These are phyloP conservation scores for Chironomus riparius DNA, from an alignment of 2,888 invertebrate species.

Conservation along the genomic window DNA sequence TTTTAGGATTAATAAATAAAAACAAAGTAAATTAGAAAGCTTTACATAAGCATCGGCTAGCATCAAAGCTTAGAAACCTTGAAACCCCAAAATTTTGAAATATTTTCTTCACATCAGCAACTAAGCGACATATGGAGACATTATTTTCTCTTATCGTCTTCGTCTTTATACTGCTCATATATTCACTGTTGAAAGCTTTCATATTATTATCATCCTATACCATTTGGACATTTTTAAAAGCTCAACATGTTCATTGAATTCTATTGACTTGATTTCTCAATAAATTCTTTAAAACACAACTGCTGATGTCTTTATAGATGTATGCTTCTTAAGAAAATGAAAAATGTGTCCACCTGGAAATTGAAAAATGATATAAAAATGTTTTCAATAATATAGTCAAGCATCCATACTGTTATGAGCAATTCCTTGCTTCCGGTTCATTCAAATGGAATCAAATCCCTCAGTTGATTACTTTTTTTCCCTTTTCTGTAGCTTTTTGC, in stretches of 20 bases:
- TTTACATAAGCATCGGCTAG: no score
- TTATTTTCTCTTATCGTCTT: not conserved
- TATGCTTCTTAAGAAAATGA: not conserved
- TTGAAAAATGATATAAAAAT: not conserved
- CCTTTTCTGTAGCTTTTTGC: not conserved
- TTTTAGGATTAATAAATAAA: no score
- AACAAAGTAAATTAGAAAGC: no score
- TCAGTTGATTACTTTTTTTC: conserved; percentile 19
- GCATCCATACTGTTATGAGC: not conserved
- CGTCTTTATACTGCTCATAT: not conserved
- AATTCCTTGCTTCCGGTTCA: not conserved
- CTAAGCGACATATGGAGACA: conserved; percentile 9
- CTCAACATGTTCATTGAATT: not conserved
- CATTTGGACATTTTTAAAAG: not conserved
- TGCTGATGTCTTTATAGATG: no score
- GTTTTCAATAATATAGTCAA: not conserved
- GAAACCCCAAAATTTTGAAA: not conserved
- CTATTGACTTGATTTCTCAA: not conserved
- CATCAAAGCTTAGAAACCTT: no score
- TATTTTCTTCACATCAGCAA: not conserved
- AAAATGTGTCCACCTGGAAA: not conserved
- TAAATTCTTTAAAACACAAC: not conserved
- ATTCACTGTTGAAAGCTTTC: not conserved
- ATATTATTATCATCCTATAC: no score
- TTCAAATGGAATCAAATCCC: not conserved